Conservation (phyloP, 2,888 invertebrate species). For the Cheilosia pagana region DNA sequence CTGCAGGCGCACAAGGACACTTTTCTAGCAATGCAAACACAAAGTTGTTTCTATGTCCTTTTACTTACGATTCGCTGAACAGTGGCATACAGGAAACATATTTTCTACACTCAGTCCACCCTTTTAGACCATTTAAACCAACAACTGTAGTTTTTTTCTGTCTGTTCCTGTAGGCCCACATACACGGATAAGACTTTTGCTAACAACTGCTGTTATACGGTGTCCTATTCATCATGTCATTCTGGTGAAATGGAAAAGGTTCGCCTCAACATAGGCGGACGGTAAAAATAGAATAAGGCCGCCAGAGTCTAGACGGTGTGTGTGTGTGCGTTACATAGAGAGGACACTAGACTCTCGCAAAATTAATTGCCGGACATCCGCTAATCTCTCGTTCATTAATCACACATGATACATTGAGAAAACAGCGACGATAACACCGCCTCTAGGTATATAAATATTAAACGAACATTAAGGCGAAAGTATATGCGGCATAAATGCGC, state of each 20-base stretch:
- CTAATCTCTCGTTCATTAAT: conserved; percentile 50
- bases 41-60: conserved; percentile 28
- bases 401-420: conserved; percentile 30
- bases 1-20: conserved; percentile 41
- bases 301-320: conserved; percentile 33
- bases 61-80: conserved; percentile 31
- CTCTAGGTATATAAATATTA: conserved; percentile 44
- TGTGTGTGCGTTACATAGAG: neutral
- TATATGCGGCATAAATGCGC: conserved; percentile 28
- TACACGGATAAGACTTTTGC: conserved; percentile 26
- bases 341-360: conserved; percentile 10
- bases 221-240: conserved; percentile 38
- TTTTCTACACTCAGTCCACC: conserved; percentile 16
- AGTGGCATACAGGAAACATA: conserved; percentile 38
- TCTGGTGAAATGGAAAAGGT: conserved; percentile 14
- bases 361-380: conserved; percentile 54
- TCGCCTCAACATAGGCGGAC: neutral
- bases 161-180: conserved; percentile 23
- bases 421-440: conserved; percentile 18
- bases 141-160: neutral
- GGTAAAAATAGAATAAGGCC: neutral
- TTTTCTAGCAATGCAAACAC: conserved; percentile 35
- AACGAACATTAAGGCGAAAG: conserved; percentile 40
- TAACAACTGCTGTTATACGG: conserved; percentile 25
- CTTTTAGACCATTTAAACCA: too few species aligned